Evolutionary conservation across 2,888 invertebrate species (phyloP).

Genomic region (Oxystoma pomonae): DNA sequence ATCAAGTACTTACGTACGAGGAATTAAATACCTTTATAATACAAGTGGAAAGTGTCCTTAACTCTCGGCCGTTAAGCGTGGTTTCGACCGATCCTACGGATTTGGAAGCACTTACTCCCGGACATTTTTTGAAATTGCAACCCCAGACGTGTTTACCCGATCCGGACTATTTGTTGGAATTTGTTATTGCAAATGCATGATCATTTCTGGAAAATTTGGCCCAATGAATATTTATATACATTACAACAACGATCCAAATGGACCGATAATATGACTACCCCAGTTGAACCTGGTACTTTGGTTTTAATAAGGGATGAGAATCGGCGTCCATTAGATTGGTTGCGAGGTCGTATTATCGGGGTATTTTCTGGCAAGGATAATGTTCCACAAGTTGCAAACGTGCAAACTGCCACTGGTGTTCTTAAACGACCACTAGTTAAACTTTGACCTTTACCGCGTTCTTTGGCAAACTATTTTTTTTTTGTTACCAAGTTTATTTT

Average conservation of each 20-base stretch:
- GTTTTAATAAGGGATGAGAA: not conserved
- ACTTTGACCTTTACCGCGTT: not conserved
- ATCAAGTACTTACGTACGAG: too few relatives aligned
- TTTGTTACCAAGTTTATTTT: too few relatives aligned
- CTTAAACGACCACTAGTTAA: not conserved
- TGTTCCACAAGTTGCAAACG: not conserved
- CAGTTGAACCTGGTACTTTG: not conserved
- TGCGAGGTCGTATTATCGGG: not conserved
- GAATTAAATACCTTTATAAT: too few relatives aligned
- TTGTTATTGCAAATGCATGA: not conserved
- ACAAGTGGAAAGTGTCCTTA: too few relatives aligned
- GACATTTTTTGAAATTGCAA: too few relatives aligned
- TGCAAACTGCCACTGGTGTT: not conserved
- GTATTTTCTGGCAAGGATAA: not conserved
- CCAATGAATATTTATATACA: not conserved
- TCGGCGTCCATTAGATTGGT: not conserved
- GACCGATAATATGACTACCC: not conserved
- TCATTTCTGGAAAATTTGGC: not conserved
- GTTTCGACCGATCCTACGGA: too few relatives aligned
- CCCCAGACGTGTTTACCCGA: too few relatives aligned
- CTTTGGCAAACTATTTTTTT: too few relatives aligned
- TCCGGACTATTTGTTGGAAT: not conserved
- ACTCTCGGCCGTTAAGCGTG: too few relatives aligned
- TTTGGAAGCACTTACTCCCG: too few relatives aligned
- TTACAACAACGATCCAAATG: not conserved